A percentile compares a stretch with the other conserved stretches of the same genome.
Conservation (phyloP, 2,888 invertebrate species). For the Fissipunctia ypsillon region DNA sequence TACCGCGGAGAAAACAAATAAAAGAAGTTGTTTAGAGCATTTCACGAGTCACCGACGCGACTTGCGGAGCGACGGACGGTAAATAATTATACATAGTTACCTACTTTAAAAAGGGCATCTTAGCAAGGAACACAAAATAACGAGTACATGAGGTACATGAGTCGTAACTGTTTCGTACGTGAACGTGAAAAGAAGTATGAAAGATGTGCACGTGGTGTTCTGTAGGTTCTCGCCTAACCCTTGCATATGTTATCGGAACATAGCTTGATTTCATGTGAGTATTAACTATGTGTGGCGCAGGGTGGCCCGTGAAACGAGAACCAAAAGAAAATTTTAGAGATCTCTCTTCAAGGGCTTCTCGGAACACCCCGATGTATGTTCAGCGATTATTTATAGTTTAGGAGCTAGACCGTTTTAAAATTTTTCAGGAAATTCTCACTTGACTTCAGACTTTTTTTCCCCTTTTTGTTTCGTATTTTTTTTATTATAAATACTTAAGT, state of each 20-base stretch:
- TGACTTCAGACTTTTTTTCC: too few relatives aligned
- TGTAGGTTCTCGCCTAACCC: neutral
- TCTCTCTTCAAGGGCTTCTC: too few relatives aligned
- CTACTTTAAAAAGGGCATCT: neutral
- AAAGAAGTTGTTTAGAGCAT: neutral
- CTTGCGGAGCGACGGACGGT: neutral
- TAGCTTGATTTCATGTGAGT: neutral
- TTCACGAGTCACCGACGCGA: too few relatives aligned
- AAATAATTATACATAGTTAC: neutral
- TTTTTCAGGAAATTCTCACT: too few relatives aligned
- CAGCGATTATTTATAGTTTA: too few relatives aligned
- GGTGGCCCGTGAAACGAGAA: too few relatives aligned
- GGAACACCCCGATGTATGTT: too few relatives aligned
- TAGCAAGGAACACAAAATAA: neutral
- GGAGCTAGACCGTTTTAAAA: too few relatives aligned
- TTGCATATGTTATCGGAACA: neutral
- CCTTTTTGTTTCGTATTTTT: too few relatives aligned
- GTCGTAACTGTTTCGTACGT: neutral
- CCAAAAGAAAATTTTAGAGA: too few relatives aligned
- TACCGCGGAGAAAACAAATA: neutral
- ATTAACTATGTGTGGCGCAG: too few relatives aligned
- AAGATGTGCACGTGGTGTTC: neutral
- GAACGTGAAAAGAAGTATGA: neutral
- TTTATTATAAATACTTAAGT: too few relatives aligned
- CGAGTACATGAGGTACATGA: neutral